Base-by-base conservation (phyloP, 1,140 invertebrate genomes). In the Ericerus pela region DNA sequence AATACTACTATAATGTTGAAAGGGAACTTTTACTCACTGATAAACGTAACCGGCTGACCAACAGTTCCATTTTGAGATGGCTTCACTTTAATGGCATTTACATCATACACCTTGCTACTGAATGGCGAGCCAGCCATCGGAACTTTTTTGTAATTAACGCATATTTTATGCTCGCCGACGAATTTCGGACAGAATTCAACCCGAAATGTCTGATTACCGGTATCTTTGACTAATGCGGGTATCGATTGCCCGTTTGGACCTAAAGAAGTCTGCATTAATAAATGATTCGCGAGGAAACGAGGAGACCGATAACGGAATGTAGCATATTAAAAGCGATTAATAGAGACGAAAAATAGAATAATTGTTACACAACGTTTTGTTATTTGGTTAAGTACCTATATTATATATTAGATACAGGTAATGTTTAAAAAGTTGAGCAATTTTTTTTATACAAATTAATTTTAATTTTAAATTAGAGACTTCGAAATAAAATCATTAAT, bases 21-120 rank as follows among this genome's bases (percentile, higher is more conserved):
- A 28, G 16, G 16, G 24, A 51, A 51, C 18, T 16, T 27, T 14
- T 28, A 69, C 68, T 73, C 76, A 93, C 89, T 89, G 67, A 93
- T 76, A 72, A 98, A 97, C 59, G 90, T 94, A 28, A 95, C 90
- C 0, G 90, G 82, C 68, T 93, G 86, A 41, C 91, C 90, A 26
- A 97, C 84, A 27, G 89, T 82, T 53, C 93, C 93, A 64, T 81
- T 81, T 31, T 85, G 80, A 4, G 94, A 82, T 66, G 92, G 86
- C 68, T 90, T 90, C 1, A 98, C 91, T 74, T 86, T 85, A 60
- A 98, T 97, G 54, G 90, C 89, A 57, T 82, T 79, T 1, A 95
- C 88, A 68, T 96, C 92, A 67, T 96, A 96, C 12, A 94, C 89
- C 75, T 95, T 94, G 60, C 88, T 87, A 60, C 85, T 80, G 71